Conservation (phyloP, 2,888 invertebrate genomes). For the Antheraea assamensis region DNA sequence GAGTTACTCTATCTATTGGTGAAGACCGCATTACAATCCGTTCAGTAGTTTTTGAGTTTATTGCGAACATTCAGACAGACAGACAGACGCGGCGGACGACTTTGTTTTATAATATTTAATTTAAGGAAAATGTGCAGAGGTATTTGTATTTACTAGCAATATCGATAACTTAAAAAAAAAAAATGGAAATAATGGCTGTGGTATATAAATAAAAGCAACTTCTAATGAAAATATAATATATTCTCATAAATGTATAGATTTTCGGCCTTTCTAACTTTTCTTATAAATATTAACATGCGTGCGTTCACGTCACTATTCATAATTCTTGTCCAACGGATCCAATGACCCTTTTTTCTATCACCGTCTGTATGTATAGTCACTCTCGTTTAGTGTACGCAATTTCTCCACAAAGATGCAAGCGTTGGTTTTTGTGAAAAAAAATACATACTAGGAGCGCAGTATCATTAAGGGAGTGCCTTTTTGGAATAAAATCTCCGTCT, state of each 20-base stretch:
- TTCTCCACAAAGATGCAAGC: slow-evolving; percentile 16
- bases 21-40: too few species aligned
- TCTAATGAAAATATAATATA: neutral
- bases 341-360: slow-evolving; percentile 50
- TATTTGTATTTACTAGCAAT: neutral
- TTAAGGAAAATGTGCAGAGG: too few species aligned
- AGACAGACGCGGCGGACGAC: too few species aligned
- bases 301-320: slow-evolving; percentile 53
- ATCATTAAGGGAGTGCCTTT: slow-evolving; percentile 2
- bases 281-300: slow-evolving; percentile 56
- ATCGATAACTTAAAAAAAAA: neutral
- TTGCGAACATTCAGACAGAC: too few species aligned
- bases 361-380: neutral
- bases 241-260: neutral
- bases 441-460: neutral
- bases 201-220: neutral
- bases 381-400: slow-evolving; percentile 11
- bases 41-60: too few species aligned
- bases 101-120: too few species aligned
- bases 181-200: neutral
- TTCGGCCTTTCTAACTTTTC: slow-evolving; percentile 37
- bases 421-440: slow-evolving; percentile 3
- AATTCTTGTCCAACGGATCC: slow-evolving; percentile 41
- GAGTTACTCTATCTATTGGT: too few species aligned
- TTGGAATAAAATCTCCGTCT: neutral